Evolutionary conservation across 1,140 invertebrate genomes (phyloP), one percentile per base, ranked within the genome.

Genomic region (Ceratina australensis): DNA sequence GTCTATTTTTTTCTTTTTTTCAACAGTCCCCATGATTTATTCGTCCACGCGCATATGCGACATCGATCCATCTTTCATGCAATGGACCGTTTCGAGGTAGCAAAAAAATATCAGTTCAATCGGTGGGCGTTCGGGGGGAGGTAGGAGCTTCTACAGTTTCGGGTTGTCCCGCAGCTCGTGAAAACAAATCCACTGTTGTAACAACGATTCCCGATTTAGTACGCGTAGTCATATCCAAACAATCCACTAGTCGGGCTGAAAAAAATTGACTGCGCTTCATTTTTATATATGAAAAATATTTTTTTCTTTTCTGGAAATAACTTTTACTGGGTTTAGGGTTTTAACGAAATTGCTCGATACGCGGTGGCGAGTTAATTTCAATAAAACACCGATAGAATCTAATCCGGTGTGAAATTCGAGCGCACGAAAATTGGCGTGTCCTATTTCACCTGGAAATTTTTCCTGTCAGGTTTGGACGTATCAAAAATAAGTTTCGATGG

Each of bases 1-100:
- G 72, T 65, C 56, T 47, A 24, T 59, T 60, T 28, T 22, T 28
- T 24, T 59, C 24, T 69, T 67, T 67, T 75, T 49, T 49, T 12
- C 28, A 26, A 49, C 63, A 22, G 2, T 8, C 15, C 4, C 0
- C 8, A 24, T 18, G 63, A 75, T 33, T 67, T 57, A 49, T 26
- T 13, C 24, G 33, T 42, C 10, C 24, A 15, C 26, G 33, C 20
- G 18, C 18, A 67, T 22, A 28, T 15, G 61, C 49, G 60, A 64
- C 54, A 59, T 22, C n/a, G 63, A 75, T 42, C 54, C 42, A 49
- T 57, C 33, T 10, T 26, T 67, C 57, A 22, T 20, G 24, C 47
- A 8, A 61, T 18, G 20, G 28, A 69, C 20, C 67, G 22, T 13
- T 33, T 5, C 67, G 10, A 18, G 50, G 22, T 10, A 50, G 26